Evolutionary conservation across 2,797 vertebrate genomes (phyloP).

Genomic region (Chloroceryle amazona): DNA sequence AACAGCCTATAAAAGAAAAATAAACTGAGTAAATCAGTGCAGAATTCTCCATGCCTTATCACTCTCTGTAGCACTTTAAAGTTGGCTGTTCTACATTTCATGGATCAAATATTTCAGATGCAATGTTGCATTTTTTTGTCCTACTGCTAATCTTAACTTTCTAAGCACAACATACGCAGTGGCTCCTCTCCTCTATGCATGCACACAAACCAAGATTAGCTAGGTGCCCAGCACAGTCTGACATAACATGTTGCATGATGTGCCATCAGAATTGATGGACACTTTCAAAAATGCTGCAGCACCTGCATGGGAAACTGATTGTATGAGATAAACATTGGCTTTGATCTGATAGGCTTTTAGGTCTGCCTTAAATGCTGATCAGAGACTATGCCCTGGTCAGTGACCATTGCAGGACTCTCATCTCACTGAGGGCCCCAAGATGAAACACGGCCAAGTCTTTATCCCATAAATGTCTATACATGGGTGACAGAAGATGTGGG

Average conservation of each 20-base stretch:
- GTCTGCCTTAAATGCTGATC: neutral
- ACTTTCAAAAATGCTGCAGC: neutral
- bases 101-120: neutral
- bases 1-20: neutral
- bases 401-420: neutral
- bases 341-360: neutral
- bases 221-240: neutral
- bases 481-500: neutral
- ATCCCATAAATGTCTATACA: neutral
- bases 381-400: neutral
- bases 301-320: neutral
- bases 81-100: neutral
- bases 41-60: neutral
- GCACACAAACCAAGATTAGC: neutral
- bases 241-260: neutral
- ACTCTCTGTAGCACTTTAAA: neutral
- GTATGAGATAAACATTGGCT: accelerated
- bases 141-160: neutral
- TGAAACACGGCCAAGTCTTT: neutral
- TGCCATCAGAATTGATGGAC: neutral
- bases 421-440: neutral
- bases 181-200: neutral
- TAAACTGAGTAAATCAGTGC: neutral
- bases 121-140: neutral
- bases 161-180: neutral